A percentile compares a stretch with the other conserved stretches of the same genome.
Evolutionary conservation across 2,888 invertebrate species (phyloP).

Genomic region (Serrognathus titanus): DNA sequence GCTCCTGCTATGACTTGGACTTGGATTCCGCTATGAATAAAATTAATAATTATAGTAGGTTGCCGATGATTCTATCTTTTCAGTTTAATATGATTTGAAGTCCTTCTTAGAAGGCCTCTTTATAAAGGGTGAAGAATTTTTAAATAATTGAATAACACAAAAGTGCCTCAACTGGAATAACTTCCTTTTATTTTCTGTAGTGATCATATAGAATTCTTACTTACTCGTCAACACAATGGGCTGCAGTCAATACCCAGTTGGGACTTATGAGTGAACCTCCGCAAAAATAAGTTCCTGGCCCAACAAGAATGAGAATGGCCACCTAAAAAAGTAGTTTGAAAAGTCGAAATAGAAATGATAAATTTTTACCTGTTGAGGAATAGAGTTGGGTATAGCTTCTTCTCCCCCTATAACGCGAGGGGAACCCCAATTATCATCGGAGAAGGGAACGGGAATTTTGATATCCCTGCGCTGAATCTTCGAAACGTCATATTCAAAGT

Average conservation of each 20-base stretch:
- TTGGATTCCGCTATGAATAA: constrained; percentile 42
- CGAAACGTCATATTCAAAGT: too few species aligned
- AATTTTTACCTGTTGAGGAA: background rate
- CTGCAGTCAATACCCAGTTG: constrained; percentile 54
- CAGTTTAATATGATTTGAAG: too few species aligned
- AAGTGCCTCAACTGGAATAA: too few species aligned
- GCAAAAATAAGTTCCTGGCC: constrained; percentile 50
- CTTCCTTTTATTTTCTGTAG: too few species aligned
- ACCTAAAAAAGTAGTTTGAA: constrained; percentile 6
- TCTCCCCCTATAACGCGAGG: constrained; percentile 2
- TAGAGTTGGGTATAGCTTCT: background rate
- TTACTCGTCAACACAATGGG: constrained; percentile 46
- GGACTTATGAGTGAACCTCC: constrained; percentile 52
- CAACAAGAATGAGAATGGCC: constrained; percentile 18
- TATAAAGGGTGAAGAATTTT: too few species aligned
- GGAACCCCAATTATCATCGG: background rate
- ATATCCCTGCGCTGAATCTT: too few species aligned
- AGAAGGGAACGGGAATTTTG: too few species aligned
- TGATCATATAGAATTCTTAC: constrained; percentile 19
- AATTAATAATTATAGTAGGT: too few species aligned
- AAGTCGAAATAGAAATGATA: background rate
- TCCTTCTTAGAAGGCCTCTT: too few species aligned
- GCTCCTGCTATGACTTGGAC: constrained; percentile 30
- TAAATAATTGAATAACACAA: too few species aligned
- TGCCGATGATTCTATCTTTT: too few species aligned